Conservation (phyloP, 2,797 vertebrate species). For the Catamblyrhynchus diadema region DNA sequence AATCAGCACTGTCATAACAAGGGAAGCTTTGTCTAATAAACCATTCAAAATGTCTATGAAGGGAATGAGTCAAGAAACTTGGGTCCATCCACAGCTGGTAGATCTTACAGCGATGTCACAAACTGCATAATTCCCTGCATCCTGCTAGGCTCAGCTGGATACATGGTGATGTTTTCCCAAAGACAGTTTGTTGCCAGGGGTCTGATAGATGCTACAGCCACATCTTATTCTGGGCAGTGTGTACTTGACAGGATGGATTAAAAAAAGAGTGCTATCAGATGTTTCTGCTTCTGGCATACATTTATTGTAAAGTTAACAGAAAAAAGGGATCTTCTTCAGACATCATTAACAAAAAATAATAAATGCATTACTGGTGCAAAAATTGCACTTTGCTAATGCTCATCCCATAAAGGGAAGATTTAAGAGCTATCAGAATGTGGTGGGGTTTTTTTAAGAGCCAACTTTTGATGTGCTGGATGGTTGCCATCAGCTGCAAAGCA, state of each 20-base stretch:
- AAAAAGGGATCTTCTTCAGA: not conserved
- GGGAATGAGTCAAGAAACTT: not conserved
- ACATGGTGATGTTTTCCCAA: not conserved
- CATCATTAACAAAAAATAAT: not conserved
- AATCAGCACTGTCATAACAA: not conserved
- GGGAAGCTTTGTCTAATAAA: not conserved
- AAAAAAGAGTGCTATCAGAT: not conserved
- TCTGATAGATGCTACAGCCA: rapidly evolving
- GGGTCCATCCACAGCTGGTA: not conserved
- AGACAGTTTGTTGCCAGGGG: not conserved
- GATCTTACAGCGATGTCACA: not conserved
- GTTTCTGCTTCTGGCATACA: not conserved
- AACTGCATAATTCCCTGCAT: not conserved
- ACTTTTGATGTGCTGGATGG: not conserved
- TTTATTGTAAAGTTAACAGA: not conserved
- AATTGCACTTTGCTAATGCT: not conserved
- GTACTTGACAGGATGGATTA: not conserved
- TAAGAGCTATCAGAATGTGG: not conserved
- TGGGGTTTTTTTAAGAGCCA: not conserved
- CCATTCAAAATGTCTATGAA: not conserved
- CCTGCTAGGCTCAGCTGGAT: not conserved
- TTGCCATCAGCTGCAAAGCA: not conserved
- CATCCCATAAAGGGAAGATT: not conserved
- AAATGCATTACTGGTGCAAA: not conserved
- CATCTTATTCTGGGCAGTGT: not conserved